Evolutionary conservation across 1,140 invertebrate genomes (phyloP), one percentile per base, ranked within the genome.

Genomic region (Oreohelix idahoensis): DNA sequence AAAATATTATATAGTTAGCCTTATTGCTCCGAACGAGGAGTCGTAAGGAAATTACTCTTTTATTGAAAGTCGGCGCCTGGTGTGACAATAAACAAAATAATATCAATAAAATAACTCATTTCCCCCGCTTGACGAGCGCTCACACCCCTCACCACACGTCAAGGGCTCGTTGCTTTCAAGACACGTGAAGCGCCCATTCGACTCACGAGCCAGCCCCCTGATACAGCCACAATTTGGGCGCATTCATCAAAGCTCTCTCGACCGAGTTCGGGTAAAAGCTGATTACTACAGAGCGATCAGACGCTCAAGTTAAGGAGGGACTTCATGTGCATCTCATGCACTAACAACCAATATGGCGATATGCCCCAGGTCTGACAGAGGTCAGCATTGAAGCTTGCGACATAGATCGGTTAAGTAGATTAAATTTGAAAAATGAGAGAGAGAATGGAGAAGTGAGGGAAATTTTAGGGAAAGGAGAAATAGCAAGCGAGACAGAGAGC

Each of bases 61-160:
- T 66, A 66, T 66, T 66, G 29, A 2, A 66, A 66, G 63, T 32
- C 29, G 63, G 63, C 63, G n/a, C 63, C 63, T 35, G 63, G 63
- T 32, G 63, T 35, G 63, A 66, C 63, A 66, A 66, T 66, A 66
- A 66, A 66, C 29, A 35, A 66, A 66, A 66, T 32, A 66, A 66
- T 66, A 66, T 66, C n/a, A 66, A 66, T 66, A 66, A 66, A 66
- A 66, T 35, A 66, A 66, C n/a, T 66, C 63, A 11, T 66, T 29
- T 66, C 29, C 29, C 63, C 29, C 17, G 17, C 42, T 45, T 45
- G 15, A 45, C 20, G 26, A 58, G 51, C 15, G 51, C 51, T 26
- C 8, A 20, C 51, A 4, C 23, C n/a, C 63, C 63, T 11, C n/a
- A 66, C 11, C 29, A 32, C n/a, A 32, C 63, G 63, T 66, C 29